phyloP scores from a whole-genome alignment of 2,888 invertebrate species.

The Pyrgus malvae region DNA sequence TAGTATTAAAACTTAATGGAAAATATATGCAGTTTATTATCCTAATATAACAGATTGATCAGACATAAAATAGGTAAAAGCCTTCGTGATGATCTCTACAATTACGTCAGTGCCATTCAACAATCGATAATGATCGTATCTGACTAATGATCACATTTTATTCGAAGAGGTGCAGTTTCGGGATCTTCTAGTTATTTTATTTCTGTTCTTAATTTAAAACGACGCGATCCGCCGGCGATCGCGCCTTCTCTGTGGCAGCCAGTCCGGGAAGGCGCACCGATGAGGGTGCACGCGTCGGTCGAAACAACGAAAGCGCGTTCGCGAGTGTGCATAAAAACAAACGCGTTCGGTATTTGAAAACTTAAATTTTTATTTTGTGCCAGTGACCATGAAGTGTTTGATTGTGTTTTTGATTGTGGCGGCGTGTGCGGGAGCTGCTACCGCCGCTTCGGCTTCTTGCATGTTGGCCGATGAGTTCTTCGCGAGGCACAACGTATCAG shows the following conservation, averaged over 20 bases:
- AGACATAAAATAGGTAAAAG: too few species aligned
- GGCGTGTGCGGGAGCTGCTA: slow-evolving; percentile 50
- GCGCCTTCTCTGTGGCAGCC: slow-evolving; percentile 35
- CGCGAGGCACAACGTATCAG: slow-evolving; percentile 71
- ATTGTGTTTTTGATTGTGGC: slow-evolving; percentile 59
- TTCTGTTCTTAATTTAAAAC: slow-evolving; percentile 64
- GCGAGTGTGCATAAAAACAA: slow-evolving; percentile 58
- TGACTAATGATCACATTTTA: slow-evolving; percentile 17
- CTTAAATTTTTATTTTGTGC: slow-evolving; percentile 47
- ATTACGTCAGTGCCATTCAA: slow-evolving; percentile 42
- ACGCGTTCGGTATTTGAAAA: slow-evolving; percentile 50
- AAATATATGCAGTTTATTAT: too few species aligned
- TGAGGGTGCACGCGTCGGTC: slow-evolving; percentile 63
- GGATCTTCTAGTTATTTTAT: slow-evolving; percentile 54
- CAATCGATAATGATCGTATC: slow-evolving; percentile 44
- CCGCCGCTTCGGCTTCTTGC: slow-evolving; percentile 61
- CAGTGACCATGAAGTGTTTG: slow-evolving; percentile 74
- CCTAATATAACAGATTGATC: too few species aligned
- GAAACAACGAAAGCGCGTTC: slow-evolving; percentile 55
- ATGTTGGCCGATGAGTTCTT: slow-evolving; percentile 63
- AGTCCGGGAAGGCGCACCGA: slow-evolving; percentile 72
- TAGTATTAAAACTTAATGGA: too few species aligned
- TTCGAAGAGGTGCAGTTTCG: slow-evolving; percentile 45
- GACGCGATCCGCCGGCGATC: slow-evolving; percentile 47
- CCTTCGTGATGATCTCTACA: not conserved